Percentiles rank a stretch among this genome's conserved stretches.
Conservation (phyloP, 2,797 vertebrate genomes). For the Chanos chanos region DNA sequence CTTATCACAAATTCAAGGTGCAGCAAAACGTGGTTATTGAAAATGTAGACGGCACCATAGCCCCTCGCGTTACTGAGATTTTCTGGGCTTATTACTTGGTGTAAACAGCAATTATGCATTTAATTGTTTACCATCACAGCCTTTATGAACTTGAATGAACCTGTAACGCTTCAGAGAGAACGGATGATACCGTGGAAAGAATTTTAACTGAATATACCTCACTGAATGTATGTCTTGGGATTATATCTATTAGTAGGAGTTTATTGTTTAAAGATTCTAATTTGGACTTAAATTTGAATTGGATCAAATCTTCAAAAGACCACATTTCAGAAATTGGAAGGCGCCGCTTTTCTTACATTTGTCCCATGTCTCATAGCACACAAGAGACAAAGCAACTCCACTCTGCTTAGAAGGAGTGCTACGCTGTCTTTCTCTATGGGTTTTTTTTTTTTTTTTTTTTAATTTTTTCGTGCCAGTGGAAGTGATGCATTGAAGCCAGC, state of each 20-base stretch:
- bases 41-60: conserved; percentile 65
- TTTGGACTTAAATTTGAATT: too few species aligned
- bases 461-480: conserved; percentile 32
- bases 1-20: conserved; percentile 66
- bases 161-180: conserved; percentile 3
- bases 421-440: conserved; percentile 32
- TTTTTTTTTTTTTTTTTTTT: too few species aligned
- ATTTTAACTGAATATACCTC: conserved; percentile 23
- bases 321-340: conserved; percentile 9
- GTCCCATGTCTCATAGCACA: conserved; percentile 49
- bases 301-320: background rate
- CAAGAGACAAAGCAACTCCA: conserved; percentile 69
- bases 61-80: conserved; percentile 69
- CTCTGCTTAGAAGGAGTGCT: conserved; percentile 30
- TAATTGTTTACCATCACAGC: conserved; percentile 69
- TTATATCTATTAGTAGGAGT: conserved; percentile 7
- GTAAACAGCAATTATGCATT: conserved; percentile 71
- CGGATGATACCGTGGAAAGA: conserved; percentile 14
- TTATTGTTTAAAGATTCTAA: too few species aligned
- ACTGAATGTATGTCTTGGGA: background rate
- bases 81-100: conserved; percentile 58
- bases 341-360: conserved; percentile 14
- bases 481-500: conserved; percentile 35
- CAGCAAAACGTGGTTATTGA: conserved; percentile 69
- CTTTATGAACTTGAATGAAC: conserved; percentile 46